phyloP scores from a whole-genome alignment of 2,113 vertebrate species.

The Plotosus lineatus region DNA sequence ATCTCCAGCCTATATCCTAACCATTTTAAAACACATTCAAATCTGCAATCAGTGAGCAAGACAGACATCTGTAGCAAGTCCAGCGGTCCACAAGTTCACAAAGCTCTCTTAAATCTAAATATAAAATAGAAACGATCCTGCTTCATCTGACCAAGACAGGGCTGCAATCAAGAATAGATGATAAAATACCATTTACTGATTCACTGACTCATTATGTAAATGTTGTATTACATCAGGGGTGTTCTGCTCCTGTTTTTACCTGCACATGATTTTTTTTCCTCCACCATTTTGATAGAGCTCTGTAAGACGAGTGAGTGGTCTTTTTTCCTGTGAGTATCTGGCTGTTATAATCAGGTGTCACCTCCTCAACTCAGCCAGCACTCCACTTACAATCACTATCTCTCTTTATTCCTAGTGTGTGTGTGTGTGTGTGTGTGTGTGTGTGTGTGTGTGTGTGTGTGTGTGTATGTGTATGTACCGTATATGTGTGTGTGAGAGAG shows the following conservation, averaged over 20 bases:
- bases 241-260: background rate
- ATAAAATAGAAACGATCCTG: background rate
- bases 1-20: background rate
- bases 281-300: background rate
- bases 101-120: background rate
- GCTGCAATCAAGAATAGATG: slow-evolving; percentile 7
- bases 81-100: background rate
- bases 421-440: slow-evolving; percentile 13
- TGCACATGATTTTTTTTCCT: slow-evolving; percentile 2
- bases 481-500: background rate
- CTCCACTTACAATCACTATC: slow-evolving; percentile 8
- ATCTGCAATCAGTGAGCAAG: background rate
- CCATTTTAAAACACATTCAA: background rate
- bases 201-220: slow-evolving; percentile 24
- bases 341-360: slow-evolving; percentile 27
- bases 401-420: slow-evolving; percentile 20
- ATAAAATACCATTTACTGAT: slow-evolving; percentile 29
- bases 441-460: slow-evolving; percentile 1
- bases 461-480: background rate
- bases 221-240: slow-evolving; percentile 20
- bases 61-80: background rate
- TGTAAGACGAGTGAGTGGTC: background rate
- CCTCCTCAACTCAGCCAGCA: slow-evolving; percentile 22
- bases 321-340: background rate
- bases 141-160: background rate